These are phyloP conservation scores for Bradypus variegatus DNA, from an alignment of 2,797 vertebrate species.

Conservation along the genomic window DNA sequence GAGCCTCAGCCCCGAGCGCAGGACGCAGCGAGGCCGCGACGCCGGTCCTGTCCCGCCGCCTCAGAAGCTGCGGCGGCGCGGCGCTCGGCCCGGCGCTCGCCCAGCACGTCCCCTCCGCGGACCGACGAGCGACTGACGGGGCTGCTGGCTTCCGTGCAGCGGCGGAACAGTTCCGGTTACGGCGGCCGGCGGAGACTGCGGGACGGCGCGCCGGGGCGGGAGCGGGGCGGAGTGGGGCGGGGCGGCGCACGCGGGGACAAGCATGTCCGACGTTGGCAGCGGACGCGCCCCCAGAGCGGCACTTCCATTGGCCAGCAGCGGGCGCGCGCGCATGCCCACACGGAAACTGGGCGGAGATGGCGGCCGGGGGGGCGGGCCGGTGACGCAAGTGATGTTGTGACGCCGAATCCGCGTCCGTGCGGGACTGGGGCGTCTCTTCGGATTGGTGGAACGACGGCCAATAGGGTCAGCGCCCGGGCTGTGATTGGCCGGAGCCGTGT, in stretches of 20 bases:
- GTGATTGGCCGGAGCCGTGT: conserved; percentile 53
- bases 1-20: conserved; percentile 13
- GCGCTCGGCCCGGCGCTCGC: neutral
- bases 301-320: conserved; percentile 39
- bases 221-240: conserved; percentile 11
- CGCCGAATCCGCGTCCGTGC: neutral
- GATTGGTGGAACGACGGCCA: conserved; percentile 54
- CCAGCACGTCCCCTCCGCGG: neutral
- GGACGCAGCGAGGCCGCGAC: conserved; percentile 1
- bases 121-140: neutral
- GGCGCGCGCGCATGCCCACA: neutral
- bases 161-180: conserved; percentile 58
- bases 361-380: neutral
- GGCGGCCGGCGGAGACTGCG: conserved; percentile 7
- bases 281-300: neutral
- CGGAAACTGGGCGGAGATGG: neutral
- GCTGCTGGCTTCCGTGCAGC: neutral
- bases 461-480: neutral
- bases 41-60: neutral
- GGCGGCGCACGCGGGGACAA: conserved; percentile 25
- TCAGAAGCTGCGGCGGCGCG: neutral
- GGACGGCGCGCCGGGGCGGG: conserved; percentile 32
- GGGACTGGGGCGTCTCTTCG: neutral
- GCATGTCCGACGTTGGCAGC: conserved; percentile 19
- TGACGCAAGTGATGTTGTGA: conserved; percentile 39